Percentiles rank a stretch among this genome's conserved stretches.
Evolutionary conservation across 35 echinoderm and acorn worm genomes (phyloP).

Genomic region (Eucidaris tribuloides): DNA sequence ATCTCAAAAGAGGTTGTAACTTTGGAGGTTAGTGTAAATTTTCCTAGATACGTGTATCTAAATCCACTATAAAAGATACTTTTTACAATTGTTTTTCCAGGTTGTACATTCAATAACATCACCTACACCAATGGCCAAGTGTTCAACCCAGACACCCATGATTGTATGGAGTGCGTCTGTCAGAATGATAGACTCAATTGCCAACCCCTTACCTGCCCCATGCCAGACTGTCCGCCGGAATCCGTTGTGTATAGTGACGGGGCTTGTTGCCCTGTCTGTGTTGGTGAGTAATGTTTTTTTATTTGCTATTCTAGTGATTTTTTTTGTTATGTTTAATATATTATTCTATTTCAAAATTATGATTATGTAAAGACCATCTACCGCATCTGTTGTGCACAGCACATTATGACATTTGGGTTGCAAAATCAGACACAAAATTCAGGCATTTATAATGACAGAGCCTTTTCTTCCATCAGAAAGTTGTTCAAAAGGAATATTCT

Average conservation of each 20-base stretch:
- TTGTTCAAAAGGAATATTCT: too few species aligned
- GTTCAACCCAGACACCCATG: slow-evolving; percentile 27
- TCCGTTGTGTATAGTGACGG: slow-evolving; percentile 29
- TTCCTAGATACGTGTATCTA: too few species aligned
- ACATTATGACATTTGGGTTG: too few species aligned
- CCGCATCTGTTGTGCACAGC: too few species aligned
- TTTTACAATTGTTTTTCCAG: background rate
- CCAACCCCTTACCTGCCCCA: slow-evolving; percentile 59
- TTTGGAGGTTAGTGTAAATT: background rate
- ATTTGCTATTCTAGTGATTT: background rate
- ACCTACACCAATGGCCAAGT: slow-evolving; percentile 14
- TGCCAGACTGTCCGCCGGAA: slow-evolving; percentile 39
- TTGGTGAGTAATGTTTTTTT: slow-evolving; percentile 28
- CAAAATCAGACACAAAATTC: too few species aligned
- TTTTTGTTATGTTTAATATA: background rate
- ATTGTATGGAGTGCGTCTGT: slow-evolving; percentile 75
- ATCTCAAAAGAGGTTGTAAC: background rate
- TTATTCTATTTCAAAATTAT: background rate
- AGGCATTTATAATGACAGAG: too few species aligned
- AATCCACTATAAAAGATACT: too few species aligned
- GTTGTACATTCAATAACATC: slow-evolving; percentile 24
- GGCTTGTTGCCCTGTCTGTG: slow-evolving; percentile 67
- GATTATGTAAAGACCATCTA: too few species aligned
- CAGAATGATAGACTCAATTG: slow-evolving; percentile 40
- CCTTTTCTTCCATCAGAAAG: too few species aligned